Base-by-base conservation (phyloP, 2,113 vertebrate genomes). In the Anguilla rostrata region DNA sequence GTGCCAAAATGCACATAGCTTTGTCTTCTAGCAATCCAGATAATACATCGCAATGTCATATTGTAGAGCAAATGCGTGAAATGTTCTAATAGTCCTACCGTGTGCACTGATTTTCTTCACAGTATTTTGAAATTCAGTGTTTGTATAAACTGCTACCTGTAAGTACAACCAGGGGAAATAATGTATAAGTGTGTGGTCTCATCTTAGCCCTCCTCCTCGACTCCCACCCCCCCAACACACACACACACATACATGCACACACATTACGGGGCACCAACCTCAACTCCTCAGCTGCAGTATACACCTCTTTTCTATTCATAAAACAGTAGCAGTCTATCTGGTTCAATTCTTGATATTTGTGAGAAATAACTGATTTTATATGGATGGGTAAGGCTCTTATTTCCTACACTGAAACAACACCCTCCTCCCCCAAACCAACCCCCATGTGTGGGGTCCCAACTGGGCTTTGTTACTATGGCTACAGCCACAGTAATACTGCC, bases 401-500 rank as follows among this genome's bases (percentile, higher is more conserved):
- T 63, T 34, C 63, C 83, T 57, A 34, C 29, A 22, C 40, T 81
- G 39, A 20, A 22, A 39, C 34, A 40, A 16, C 83, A 20, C 22
- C 20, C 40, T 18, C 40, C 9, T 60, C 34, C 20, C 53, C 46
- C 53, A n/a, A 66, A 20, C 22, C 49, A 60, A 60, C 83, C 39
- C 56, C 82, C 34, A 83, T 20, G 53, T 60, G 34, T 26, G 34
- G 82, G 53, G 49, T 83, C 29, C 82, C 83, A 63, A 63, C 34
- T 63, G 14, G 83, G 83, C 29, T 40, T 12, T 63, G 83, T 84
- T 84, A 40, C 83, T 49, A 84, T 84, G 39, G 83, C 12, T 66
- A 84, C 83, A 84, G 83, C 83, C 39, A 40, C 57, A 60, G 56
- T n/a, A 40, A 84, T 39, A 66, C 2, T 39, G 39, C 83, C 57